A percentile compares a stretch with the other conserved stretches of the same genome.
Conservation (phyloP, 2,888 invertebrate genomes). For the Mesoligia furuncula region DNA sequence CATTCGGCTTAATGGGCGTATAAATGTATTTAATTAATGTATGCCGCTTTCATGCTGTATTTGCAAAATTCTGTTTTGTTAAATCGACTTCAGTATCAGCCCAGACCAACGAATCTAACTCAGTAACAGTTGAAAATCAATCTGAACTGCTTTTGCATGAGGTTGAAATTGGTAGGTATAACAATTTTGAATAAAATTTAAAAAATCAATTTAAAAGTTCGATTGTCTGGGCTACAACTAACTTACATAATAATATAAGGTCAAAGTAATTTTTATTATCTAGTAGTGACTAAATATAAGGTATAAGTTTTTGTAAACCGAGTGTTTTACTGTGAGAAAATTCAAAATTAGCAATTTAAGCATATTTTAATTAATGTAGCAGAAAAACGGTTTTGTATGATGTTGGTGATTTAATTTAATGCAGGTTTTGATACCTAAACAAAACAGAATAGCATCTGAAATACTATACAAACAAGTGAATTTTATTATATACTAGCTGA, state of each 20-base stretch:
- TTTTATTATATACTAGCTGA: not conserved
- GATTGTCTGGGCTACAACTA: conserved; percentile 3
- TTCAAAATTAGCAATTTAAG: not conserved
- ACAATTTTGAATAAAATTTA: not conserved
- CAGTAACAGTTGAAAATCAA: not conserved
- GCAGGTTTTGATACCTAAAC: conserved; percentile 23
- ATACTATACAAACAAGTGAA: not conserved
- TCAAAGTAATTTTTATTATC: not conserved
- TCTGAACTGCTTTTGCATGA: accelerated
- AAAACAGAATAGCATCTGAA: conserved; percentile 4
- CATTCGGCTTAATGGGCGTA: conserved; percentile 57
- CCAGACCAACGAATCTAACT: not conserved
- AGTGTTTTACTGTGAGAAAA: conserved; percentile 12
- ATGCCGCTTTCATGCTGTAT: conserved; percentile 46
- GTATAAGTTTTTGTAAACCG: conserved; percentile 6
- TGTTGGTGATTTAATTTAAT: conserved; percentile 25
- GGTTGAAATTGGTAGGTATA: conserved; percentile 11
- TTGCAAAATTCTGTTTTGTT: conserved; percentile 7
- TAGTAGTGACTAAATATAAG: conserved; percentile 2
- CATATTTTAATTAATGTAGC: conserved; percentile 17
- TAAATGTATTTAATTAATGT: conserved; percentile 64
- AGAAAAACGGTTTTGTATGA: conserved; percentile 33
- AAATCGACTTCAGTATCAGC: not conserved
- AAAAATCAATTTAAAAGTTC: too few relatives aligned
- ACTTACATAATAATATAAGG: not conserved